A percentile compares a stretch with the other conserved stretches of the same genome.
phyloP scores from a whole-genome alignment of 1,140 invertebrate genomes.

The Dinoponera quadriceps region DNA sequence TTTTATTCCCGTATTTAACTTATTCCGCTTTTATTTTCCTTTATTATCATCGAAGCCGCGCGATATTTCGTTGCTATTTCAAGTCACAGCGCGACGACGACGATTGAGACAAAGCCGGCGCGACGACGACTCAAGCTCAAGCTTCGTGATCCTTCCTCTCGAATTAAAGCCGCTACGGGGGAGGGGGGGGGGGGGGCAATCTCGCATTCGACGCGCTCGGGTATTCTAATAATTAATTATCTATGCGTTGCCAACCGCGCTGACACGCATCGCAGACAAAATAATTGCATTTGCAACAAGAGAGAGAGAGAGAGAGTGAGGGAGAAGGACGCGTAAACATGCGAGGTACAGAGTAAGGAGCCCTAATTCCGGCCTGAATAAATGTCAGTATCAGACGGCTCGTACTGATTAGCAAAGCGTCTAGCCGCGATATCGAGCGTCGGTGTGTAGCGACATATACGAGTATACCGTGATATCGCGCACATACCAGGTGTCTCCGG shows the following conservation, averaged over 20 bases:
- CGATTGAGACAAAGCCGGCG: no score
- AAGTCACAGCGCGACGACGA: no score
- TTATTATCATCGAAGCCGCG: no score
- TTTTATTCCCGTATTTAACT: no score
- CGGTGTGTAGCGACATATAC: neutral
- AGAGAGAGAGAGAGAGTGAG: no score
- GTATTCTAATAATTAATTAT: slow-evolving; percentile 34
- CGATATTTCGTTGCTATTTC: no score
- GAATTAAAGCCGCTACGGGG: no score
- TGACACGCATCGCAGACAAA: neutral
- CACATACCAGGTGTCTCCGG: slow-evolving; percentile 1
- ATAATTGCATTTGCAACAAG: slow-evolving; percentile 24
- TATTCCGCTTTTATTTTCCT: no score
- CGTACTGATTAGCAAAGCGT: slow-evolving; percentile 44
- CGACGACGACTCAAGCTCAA: no score
- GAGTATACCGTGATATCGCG: neutral
- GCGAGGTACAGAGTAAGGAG: neutral
- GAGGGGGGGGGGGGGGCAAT: neutral
- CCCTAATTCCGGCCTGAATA: slow-evolving; percentile 42
- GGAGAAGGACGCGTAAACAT: slow-evolving; percentile 40
- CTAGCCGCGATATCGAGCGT: slow-evolving; percentile 28
- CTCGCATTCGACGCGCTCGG: neutral
- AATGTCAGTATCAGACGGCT: slow-evolving; percentile 55
- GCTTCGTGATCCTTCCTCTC: no score
- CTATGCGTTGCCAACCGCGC: neutral